Evolutionary conservation across 2,797 vertebrate genomes (phyloP).

Genomic region (Meriones psammophilus): DNA sequence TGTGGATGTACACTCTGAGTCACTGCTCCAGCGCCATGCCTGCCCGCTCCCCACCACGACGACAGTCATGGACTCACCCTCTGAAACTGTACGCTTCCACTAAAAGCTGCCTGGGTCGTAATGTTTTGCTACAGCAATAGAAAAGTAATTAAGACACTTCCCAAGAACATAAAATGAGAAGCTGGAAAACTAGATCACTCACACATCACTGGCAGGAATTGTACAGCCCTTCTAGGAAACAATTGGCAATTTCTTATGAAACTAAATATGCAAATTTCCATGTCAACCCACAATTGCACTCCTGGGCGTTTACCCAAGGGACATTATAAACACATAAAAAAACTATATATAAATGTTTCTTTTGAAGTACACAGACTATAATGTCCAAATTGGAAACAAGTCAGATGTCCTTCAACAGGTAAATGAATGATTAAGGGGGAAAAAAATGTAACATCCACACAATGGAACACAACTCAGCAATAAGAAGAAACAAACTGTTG

Average conservation of each 20-base stretch:
- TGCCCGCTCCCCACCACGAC: neutral
- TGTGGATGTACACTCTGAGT: neutral
- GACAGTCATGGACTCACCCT: neutral
- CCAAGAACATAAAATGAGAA: neutral
- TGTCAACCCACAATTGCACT: constrained; percentile 1
- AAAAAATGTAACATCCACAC: neutral
- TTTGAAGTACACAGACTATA: constrained; percentile 20
- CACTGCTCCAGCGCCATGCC: neutral
- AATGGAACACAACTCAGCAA: neutral
- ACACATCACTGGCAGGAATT: neutral
- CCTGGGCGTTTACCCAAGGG: constrained; percentile 55
- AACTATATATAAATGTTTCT: constrained; percentile 7
- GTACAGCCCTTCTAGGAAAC: constrained; percentile 29
- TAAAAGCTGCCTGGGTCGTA: neutral
- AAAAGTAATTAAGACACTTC: neutral
- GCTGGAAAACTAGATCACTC: neutral
- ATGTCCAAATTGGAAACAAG: constrained; percentile 32
- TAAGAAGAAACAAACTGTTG: constrained; percentile 38
- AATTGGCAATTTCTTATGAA: constrained; percentile 51
- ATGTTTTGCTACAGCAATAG: neutral
- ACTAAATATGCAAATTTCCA: constrained; percentile 32
- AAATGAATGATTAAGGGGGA: neutral
- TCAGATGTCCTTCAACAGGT: neutral
- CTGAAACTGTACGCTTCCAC: neutral
- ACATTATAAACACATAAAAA: constrained; percentile 53